A percentile compares a stretch with the other conserved stretches of the same genome.
phyloP scores from a whole-genome alignment of 2,113 vertebrate species.

The Chiloscyllium plagiosum region DNA sequence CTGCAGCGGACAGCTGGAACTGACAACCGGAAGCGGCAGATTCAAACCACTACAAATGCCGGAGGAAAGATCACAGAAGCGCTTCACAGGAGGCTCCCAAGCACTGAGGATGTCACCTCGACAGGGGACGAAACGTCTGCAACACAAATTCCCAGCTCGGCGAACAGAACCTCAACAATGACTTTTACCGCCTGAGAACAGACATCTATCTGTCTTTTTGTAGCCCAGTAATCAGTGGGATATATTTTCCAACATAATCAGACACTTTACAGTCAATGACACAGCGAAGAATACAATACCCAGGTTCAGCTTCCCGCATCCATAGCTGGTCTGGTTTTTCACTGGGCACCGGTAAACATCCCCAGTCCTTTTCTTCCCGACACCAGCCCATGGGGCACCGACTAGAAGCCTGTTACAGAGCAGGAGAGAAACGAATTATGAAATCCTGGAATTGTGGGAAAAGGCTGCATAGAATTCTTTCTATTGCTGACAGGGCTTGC shows the following conservation, averaged over 20 bases:
- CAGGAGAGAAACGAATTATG: neutral
- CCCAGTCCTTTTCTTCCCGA: conserved; percentile 84
- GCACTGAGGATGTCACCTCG: too few relatives aligned
- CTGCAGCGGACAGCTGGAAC: too few relatives aligned
- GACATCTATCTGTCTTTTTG: neutral
- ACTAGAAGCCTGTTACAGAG: conserved; percentile 76
- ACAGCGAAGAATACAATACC: conserved; percentile 56
- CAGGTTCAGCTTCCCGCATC: conserved; percentile 89
- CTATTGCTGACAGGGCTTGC: too few relatives aligned
- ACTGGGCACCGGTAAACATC: conserved; percentile 89
- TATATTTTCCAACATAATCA: neutral
- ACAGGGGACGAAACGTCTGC: too few relatives aligned
- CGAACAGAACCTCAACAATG: too few relatives aligned
- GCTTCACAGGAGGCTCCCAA: too few relatives aligned
- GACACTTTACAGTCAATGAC: neutral
- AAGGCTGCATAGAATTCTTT: too few relatives aligned
- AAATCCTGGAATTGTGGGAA: neutral
- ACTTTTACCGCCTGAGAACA: neutral
- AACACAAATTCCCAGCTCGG: too few relatives aligned
- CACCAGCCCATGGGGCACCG: conserved; percentile 86
- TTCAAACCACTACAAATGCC: too few relatives aligned
- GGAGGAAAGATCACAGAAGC: too few relatives aligned
- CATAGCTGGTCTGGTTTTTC: conserved; percentile 58
- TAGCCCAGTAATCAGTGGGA: neutral
- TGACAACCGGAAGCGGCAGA: too few relatives aligned